Conservation (phyloP, 2,888 invertebrate genomes). For the Pollenia labialis region DNA sequence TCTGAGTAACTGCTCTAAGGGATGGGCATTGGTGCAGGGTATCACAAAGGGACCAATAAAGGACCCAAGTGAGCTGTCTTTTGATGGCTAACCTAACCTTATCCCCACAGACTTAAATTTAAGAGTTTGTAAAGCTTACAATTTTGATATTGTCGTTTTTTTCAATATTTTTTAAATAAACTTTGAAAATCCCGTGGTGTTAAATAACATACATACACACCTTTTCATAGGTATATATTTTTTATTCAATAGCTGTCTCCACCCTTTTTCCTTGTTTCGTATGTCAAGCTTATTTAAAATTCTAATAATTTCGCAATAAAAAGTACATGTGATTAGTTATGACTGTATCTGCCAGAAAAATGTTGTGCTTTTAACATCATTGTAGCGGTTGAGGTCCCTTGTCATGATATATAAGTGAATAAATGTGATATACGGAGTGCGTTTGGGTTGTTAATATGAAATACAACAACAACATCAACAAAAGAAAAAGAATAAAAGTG, state of each 20-base stretch:
- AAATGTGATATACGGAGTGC: background rate
- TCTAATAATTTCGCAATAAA: slow-evolving; percentile 16
- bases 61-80: too few species aligned
- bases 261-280: background rate
- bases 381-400: background rate
- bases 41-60: too few species aligned
- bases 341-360: background rate
- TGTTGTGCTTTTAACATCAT: background rate
- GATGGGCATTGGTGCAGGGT: too few species aligned
- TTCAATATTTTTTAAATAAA: too few species aligned
- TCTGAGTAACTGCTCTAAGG: too few species aligned
- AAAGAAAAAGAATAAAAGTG: background rate
- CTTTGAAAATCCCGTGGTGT: background rate
- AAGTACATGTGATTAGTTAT: background rate
- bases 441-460: background rate
- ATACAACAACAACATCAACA: background rate
- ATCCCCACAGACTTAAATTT: too few species aligned
- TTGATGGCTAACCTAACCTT: too few species aligned
- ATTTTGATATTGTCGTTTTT: too few species aligned
- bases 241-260: too few species aligned
- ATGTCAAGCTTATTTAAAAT: slow-evolving; percentile 36
- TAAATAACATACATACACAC: background rate
- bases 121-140: too few species aligned
- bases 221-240: too few species aligned
- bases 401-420: background rate